Conservation (phyloP, 2,113 vertebrate genomes). For the Takifugu bimaculatus region DNA sequence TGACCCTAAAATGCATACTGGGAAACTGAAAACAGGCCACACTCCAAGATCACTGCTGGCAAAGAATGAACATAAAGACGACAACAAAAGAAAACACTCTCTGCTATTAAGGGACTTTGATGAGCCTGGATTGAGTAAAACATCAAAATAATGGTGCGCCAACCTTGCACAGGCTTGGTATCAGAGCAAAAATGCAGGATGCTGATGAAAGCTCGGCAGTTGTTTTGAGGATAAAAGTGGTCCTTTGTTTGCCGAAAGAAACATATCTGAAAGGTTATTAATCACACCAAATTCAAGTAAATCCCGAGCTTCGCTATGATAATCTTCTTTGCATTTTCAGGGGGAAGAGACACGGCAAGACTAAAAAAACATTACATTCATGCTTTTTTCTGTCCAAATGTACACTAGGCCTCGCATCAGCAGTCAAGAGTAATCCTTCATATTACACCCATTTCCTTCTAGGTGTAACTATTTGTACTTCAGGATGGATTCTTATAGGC, state of each 20-base stretch:
- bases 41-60: conserved; percentile 31
- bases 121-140: conserved; percentile 41
- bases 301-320: not conserved
- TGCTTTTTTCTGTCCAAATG: too few relatives aligned
- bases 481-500: not conserved
- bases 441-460: too few relatives aligned
- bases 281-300: not conserved
- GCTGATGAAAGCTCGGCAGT: conserved; percentile 33
- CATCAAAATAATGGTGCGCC: conserved; percentile 40
- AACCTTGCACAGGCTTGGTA: conserved; percentile 43
- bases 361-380: too few relatives aligned
- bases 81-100: too few relatives aligned
- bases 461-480: not conserved
- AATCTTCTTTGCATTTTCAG: not conserved
- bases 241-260: conserved; percentile 13
- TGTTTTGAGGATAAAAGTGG: conserved; percentile 30
- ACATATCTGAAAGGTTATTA: not conserved
- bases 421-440: too few relatives aligned
- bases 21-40: conserved; percentile 26
- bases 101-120: too few relatives aligned
- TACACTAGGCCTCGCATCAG: too few relatives aligned
- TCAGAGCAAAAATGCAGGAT: conserved; percentile 29
- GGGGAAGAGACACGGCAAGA: too few relatives aligned
- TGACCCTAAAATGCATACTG: conserved; percentile 32
- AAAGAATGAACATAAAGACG: conserved; percentile 4